A percentile compares a stretch with the other conserved stretches of the same genome.
Conservation (phyloP, 2,888 invertebrate species). For the Machimus atricapillus region DNA sequence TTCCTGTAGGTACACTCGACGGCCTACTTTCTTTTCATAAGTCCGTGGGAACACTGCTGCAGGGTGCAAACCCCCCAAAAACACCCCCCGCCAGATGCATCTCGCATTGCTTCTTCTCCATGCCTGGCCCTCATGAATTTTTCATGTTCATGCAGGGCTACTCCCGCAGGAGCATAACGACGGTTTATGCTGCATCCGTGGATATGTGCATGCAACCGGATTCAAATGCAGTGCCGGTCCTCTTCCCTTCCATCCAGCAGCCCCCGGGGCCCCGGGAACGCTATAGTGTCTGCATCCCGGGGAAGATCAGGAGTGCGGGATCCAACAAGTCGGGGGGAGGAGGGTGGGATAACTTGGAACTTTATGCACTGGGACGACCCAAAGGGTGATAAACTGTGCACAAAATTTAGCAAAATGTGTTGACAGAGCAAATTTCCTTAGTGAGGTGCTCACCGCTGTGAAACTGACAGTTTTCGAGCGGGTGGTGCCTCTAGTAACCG, state of each 20-base stretch:
- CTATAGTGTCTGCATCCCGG: not conserved
- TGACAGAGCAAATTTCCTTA: conserved; percentile 39
- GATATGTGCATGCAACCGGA: not conserved
- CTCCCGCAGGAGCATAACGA: conserved; percentile 7
- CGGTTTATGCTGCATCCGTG: conserved; percentile 19
- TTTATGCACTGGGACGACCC: conserved; percentile 19
- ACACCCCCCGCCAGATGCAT: not conserved
- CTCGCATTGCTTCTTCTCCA: not conserved
- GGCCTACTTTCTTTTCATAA: not conserved
- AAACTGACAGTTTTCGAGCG: conserved; percentile 31
- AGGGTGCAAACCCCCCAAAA: not conserved
- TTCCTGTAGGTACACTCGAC: not conserved
- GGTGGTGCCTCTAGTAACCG: not conserved
- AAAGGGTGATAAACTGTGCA: conserved; percentile 41
- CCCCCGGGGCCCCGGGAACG: not conserved
- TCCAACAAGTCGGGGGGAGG: not conserved
- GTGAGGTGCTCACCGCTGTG: conserved; percentile 27
- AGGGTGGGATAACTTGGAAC: not conserved
- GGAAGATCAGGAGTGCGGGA: not conserved
- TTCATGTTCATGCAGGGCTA: conserved; percentile 5
- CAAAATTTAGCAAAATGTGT: conserved; percentile 39
- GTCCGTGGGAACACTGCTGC: not conserved
- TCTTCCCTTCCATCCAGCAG: not conserved
- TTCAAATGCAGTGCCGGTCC: not conserved
- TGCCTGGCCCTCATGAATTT: conserved; percentile 31